A percentile compares a stretch with the other conserved stretches of the same genome.
phyloP scores from a whole-genome alignment of 2,113 vertebrate genomes.

The Eclectus roratus region DNA sequence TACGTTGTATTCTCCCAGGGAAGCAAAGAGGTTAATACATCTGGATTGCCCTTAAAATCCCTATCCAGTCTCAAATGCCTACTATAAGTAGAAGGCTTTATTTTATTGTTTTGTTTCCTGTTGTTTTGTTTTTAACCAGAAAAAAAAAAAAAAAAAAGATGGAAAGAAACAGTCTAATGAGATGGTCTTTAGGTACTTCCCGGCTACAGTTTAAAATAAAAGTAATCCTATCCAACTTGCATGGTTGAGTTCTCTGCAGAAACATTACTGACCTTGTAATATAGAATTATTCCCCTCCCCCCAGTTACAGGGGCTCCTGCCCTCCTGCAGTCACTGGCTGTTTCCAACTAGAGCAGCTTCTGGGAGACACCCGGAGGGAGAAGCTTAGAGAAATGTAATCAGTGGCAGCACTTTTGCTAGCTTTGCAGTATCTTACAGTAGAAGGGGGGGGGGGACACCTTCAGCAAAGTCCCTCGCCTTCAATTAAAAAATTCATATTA shows the following conservation, averaged over 20 bases:
- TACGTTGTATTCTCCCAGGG: background rate
- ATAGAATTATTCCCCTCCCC: background rate
- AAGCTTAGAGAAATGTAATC: background rate
- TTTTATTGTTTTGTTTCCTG: background rate
- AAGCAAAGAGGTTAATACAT: background rate
- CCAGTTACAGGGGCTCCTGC: background rate
- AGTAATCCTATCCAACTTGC: background rate
- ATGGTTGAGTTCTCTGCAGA: background rate
- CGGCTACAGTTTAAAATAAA: background rate
- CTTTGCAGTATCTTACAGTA: background rate
- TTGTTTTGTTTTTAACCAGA: background rate
- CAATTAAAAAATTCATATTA: conserved; percentile 42
- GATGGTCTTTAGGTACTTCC: background rate
- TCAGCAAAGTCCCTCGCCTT: conserved; percentile 1
- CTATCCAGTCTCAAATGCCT: background rate
- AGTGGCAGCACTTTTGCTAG: background rate
- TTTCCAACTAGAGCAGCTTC: background rate
- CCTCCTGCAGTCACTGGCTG: background rate
- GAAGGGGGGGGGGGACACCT: background rate
- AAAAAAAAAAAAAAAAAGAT: background rate
- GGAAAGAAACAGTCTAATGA: background rate
- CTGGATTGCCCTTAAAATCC: background rate
- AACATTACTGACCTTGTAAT: background rate
- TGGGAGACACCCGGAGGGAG: background rate
- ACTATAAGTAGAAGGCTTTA: background rate